Evolutionary conservation across 1,140 invertebrate genomes (phyloP).

Genomic region (Pachypeltis micranthus): DNA sequence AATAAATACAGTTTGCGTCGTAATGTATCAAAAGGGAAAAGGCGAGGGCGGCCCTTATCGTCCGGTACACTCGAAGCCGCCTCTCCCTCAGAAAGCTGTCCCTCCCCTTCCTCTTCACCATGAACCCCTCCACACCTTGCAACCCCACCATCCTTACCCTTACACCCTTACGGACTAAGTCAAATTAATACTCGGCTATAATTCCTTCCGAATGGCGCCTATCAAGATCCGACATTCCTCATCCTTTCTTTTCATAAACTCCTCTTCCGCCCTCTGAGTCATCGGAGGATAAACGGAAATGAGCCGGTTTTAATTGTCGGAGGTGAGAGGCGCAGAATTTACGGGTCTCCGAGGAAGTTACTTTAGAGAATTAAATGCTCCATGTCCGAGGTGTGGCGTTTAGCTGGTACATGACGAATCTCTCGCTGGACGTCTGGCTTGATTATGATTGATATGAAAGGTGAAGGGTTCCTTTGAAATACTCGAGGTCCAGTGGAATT

Average conservation of each 20-base stretch:
- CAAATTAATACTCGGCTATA: constrained; percentile 1
- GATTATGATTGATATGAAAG: too few species aligned
- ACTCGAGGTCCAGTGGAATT: too few species aligned
- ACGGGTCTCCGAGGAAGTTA: too few species aligned
- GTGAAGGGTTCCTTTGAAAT: too few species aligned
- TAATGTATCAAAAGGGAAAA: neutral
- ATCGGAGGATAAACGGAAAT: constrained; percentile 3
- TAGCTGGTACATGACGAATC: too few species aligned
- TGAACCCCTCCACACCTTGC: neutral
- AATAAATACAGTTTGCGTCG: constrained; percentile 3
- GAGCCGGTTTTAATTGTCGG: neutral
- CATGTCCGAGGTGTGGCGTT: too few species aligned
- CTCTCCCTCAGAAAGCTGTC: too few species aligned
- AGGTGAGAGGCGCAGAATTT: too few species aligned
- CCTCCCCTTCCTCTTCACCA: neutral
- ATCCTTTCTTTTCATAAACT: constrained; percentile 10
- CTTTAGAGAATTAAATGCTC: too few species aligned
- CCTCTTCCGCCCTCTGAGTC: neutral
- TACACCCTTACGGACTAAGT: constrained; percentile 5
- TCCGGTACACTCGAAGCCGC: constrained; percentile 2
- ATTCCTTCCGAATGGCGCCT: constrained; percentile 2
- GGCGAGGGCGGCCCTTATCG: neutral
- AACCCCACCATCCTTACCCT: too few species aligned
- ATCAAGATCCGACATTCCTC: constrained; percentile 5
- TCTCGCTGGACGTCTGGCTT: too few species aligned